Evolutionary conservation across 2,888 invertebrate genomes (phyloP).

Genomic region (Chalcis sispes): DNA sequence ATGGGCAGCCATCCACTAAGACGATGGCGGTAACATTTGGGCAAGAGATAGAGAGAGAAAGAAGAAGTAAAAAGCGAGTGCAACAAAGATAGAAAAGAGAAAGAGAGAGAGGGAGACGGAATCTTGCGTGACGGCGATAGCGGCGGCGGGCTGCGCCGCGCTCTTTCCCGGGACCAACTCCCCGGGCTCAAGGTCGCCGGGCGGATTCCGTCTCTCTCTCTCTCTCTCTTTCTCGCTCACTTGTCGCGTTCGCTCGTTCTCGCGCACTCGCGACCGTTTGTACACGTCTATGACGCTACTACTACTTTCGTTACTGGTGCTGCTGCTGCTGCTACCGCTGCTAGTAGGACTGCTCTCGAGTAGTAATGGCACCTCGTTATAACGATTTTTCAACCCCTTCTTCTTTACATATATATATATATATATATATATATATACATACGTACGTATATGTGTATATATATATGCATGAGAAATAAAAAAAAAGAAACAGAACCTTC

Average conservation of each 20-base stretch:
- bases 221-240: constrained; percentile 13
- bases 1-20: not conserved
- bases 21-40: not conserved
- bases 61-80: too few relatives aligned
- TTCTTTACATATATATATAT: too few relatives aligned
- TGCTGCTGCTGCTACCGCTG: not conserved
- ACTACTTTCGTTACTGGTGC: not conserved
- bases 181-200: constrained; percentile 57
- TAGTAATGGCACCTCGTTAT: not conserved
- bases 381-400: constrained; percentile 30
- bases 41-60: too few relatives aligned
- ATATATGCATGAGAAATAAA: too few relatives aligned
- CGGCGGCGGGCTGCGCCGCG: constrained; percentile 28
- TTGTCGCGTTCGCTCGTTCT: not conserved
- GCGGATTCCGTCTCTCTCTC: constrained; percentile 37
- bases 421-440: too few relatives aligned
- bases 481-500: too few relatives aligned
- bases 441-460: too few relatives aligned
- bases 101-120: too few relatives aligned
- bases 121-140: not conserved
- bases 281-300: not conserved
- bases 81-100: too few relatives aligned
- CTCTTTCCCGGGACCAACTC: constrained; percentile 54
- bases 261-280: not conserved
- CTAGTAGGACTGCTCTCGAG: not conserved